phyloP scores from a whole-genome alignment of 2,113 vertebrate species.

The Pogonocichla stellata region DNA sequence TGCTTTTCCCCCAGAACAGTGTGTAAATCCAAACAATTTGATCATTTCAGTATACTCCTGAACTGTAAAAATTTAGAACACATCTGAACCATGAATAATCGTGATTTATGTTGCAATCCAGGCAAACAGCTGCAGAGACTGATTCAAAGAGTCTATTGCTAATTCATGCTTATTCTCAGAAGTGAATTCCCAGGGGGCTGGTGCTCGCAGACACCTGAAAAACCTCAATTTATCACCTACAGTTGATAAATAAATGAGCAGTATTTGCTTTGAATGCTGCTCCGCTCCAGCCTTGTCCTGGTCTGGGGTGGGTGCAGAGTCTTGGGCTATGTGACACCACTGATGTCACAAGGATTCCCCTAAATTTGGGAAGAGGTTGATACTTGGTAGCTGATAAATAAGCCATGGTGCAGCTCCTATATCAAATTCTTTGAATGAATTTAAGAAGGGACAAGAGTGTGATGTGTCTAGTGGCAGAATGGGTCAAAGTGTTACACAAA shows the following conservation, averaged over 20 bases:
- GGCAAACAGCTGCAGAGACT: background rate
- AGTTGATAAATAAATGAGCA: background rate
- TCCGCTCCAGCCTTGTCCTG: background rate
- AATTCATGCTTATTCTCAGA: background rate
- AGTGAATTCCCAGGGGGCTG: background rate
- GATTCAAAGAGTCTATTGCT: background rate
- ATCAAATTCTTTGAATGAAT: fast-evolving
- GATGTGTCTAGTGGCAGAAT: background rate
- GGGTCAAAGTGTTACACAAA: background rate
- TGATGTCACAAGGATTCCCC: background rate
- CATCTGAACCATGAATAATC: background rate
- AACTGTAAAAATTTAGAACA: background rate
- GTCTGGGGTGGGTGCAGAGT: too few species aligned
- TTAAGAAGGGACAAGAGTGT: background rate
- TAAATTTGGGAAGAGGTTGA: fast-evolving
- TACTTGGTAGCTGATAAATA: background rate
- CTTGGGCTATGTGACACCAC: too few species aligned
- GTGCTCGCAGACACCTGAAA: background rate
- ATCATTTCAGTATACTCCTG: background rate
- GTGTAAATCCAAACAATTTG: background rate
- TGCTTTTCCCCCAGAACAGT: background rate
- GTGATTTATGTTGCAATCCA: background rate
- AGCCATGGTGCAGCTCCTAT: too few species aligned
- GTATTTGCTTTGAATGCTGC: background rate
- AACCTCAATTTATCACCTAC: fast-evolving